phyloP scores from a whole-genome alignment of 2,888 invertebrate species.

The Habrosyne pyritoides region DNA sequence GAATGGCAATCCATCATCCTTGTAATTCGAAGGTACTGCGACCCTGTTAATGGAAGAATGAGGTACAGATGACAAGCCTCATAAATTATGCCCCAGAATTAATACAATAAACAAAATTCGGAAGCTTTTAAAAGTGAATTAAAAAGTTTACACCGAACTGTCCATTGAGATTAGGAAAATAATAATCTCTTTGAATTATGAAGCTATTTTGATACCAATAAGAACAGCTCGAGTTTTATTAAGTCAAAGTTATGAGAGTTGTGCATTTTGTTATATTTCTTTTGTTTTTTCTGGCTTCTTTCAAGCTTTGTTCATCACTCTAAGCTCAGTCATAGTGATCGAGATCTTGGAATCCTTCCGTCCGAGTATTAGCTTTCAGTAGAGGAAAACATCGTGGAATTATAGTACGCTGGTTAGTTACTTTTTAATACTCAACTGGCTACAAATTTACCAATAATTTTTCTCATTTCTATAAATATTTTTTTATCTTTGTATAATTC shows the following conservation, averaged over 20 bases:
- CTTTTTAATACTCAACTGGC: too few relatives aligned
- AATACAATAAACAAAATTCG: conserved; percentile 7
- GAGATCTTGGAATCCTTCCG: too few relatives aligned
- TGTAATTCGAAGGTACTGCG: conserved; percentile 51
- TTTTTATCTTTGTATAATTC: too few relatives aligned
- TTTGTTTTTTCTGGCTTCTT: background rate
- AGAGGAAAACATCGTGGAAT: too few relatives aligned
- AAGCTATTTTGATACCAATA: background rate
- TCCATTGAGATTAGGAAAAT: background rate
- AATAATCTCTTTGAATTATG: background rate
- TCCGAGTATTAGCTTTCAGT: too few relatives aligned
- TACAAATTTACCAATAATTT: too few relatives aligned
- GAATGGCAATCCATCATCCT: conserved; percentile 53
- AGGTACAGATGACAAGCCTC: conserved; percentile 41
- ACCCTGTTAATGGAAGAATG: conserved; percentile 54
- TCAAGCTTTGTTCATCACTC: too few relatives aligned
- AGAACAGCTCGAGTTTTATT: conserved; percentile 1
- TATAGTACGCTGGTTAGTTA: too few relatives aligned
- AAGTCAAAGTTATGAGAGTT: conserved; percentile 1
- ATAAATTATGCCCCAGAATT: conserved; percentile 35
- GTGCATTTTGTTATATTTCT: background rate
- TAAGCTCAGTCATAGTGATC: too few relatives aligned
- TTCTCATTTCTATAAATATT: too few relatives aligned
- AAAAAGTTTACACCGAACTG: background rate
- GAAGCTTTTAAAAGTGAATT: conserved; percentile 15